Base-by-base conservation (phyloP, 2,888 invertebrate genomes). In the Noctua fimbriata region DNA sequence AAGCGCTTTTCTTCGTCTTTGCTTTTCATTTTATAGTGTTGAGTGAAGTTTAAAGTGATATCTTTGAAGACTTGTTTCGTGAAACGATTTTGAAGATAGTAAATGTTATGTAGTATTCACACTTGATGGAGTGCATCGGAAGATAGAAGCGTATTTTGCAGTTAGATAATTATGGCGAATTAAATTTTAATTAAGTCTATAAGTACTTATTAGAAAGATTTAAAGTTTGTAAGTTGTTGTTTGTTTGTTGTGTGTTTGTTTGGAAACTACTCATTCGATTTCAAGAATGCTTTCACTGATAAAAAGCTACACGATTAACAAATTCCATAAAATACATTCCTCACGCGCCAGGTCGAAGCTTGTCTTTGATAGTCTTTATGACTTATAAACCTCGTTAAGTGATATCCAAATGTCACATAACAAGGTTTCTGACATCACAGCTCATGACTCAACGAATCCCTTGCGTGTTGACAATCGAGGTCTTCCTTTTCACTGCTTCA, bases 11-110 rank as follows among this genome's bases (percentile, higher is more conserved):
- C 76, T 70, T 80, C 49, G 80, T 69, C 58, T 87, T 66, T 44
- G 36, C 69, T 67, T 79, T 87, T 83, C 36, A 76, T 79, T 71
- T 86, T 76, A 44, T 72, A 24, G 65, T 28, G 60, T 63, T 63
- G 28, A 60, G 32, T 63, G 63, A 47, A 67, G 47, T 77, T 76
- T 55, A 55, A 18, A 47, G 63, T 14, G 41, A 76, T 69, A 55
- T 47, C 21, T 76, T 69, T 1, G n/a, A 6, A 16, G 60, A 28
- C 18, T 65, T 18, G 65, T 63, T 80, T 44, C 14, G 60, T 36
- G 18, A 28, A 55, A 55, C 18, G 14, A 47, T 47, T 65, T 63
- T 14, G 2, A n/a, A 63, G n/a, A 55, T 28, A 16, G n/a, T n/a
- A 2, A 36, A 16, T 52, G 21, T 52, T 21, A 47, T 36, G 10